These are phyloP conservation scores for Rhea pennata DNA, from an alignment of 2,113 vertebrate genomes.

Conservation along the genomic window DNA sequence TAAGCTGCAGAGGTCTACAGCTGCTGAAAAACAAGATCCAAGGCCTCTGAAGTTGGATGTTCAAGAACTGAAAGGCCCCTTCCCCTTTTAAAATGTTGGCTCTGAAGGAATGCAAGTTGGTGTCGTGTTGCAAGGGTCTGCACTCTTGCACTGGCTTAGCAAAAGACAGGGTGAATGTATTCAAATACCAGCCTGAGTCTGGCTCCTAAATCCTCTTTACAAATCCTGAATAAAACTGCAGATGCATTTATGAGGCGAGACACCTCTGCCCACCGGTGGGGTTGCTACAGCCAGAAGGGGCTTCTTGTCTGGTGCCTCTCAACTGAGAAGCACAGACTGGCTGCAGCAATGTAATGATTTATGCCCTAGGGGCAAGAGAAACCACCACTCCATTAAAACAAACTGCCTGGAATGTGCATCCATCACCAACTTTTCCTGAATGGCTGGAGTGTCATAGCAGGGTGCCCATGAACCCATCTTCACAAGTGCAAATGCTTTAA, in stretches of 20 bases:
- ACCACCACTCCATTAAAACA: not conserved
- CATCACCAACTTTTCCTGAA: not conserved
- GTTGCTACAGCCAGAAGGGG: not conserved
- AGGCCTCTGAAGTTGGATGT: not conserved
- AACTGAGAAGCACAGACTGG: not conserved
- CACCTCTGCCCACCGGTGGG: not conserved
- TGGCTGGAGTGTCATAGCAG: not conserved
- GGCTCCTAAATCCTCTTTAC: not conserved
- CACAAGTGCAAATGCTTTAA: not conserved
- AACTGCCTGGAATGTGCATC: not conserved
- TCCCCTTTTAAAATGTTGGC: not conserved
- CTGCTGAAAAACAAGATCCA: not conserved
- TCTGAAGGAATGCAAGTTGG: not conserved
- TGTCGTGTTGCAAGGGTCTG: no score
- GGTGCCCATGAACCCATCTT: not conserved
- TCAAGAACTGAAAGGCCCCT: fast-evolving
- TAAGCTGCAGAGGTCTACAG: not conserved
- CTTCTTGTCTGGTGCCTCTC: not conserved
- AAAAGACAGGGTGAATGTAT: not conserved
- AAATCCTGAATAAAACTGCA: not conserved
- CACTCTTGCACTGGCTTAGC: fast-evolving
- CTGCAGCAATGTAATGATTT: not conserved
- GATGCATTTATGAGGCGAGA: not conserved
- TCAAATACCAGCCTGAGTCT: not conserved
- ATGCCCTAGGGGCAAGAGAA: not conserved